These are phyloP conservation scores for Drosophila pandora DNA, from an alignment of 1,140 invertebrate genomes.

Conservation along the genomic window DNA sequence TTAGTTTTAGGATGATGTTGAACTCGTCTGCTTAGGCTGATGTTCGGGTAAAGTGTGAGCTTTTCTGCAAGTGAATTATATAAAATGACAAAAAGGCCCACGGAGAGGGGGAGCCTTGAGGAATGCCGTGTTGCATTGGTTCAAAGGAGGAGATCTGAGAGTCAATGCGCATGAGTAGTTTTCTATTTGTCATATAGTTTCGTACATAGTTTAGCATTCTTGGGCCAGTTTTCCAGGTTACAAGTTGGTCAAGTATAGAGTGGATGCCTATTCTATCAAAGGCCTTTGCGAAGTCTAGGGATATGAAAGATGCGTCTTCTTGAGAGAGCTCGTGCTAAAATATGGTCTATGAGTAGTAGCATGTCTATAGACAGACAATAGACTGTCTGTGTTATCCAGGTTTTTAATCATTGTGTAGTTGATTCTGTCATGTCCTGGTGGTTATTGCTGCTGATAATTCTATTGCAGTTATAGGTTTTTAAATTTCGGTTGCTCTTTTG, in stretches of 20 bases:
- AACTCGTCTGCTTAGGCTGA: conserved; percentile 2
- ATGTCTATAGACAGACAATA: no score
- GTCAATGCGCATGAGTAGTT: conserved; percentile 17
- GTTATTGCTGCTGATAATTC: conserved; percentile 7
- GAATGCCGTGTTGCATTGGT: background rate
- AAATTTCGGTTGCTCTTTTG: conserved; percentile 1
- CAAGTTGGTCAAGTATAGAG: conserved; percentile 1
- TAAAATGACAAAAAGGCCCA: conserved; percentile 11
- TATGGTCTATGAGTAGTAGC: background rate
- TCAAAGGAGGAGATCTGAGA: conserved; percentile 5
- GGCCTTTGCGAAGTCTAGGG: background rate
- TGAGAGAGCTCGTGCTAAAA: no score
- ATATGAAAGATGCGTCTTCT: conserved; percentile 1
- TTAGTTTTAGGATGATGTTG: background rate
- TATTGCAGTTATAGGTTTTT: conserved; percentile 2
- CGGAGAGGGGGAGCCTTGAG: no score
- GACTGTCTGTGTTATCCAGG: no score
- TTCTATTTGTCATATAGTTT: conserved; percentile 20
- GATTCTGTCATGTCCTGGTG: background rate
- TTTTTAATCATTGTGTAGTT: background rate
- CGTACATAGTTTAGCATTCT: conserved; percentile 2
- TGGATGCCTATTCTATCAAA: conserved; percentile 3
- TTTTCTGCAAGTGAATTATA: conserved; percentile 10
- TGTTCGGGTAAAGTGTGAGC: conserved; percentile 4
- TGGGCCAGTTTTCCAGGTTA: conserved; percentile 1